Percentiles rank a stretch among this genome's conserved stretches.
Evolutionary conservation across 1,140 invertebrate genomes (phyloP).

Genomic region (Argopecten irradians): DNA sequence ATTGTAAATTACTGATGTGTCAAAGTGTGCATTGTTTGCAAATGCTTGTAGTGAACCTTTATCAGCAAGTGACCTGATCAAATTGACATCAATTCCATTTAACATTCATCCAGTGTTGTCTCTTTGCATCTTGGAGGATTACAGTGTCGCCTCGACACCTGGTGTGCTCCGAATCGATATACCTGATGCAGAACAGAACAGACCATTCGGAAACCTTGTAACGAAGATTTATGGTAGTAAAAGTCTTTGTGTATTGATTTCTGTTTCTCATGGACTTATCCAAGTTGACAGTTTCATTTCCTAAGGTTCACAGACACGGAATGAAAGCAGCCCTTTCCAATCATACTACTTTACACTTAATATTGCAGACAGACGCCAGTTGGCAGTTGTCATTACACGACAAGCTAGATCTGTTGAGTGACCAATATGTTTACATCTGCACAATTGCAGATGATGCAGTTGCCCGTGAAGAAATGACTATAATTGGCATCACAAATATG

Average conservation of each 20-base stretch:
- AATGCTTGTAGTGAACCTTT: background rate
- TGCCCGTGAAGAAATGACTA: too few species aligned
- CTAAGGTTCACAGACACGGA: background rate
- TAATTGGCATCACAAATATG: too few species aligned
- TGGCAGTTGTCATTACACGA: background rate
- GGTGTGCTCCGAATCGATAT: background rate
- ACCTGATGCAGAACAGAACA: background rate
- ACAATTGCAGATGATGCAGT: too few species aligned
- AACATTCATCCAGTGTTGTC: background rate
- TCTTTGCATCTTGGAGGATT: background rate
- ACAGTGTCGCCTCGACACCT: background rate
- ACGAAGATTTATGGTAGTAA: background rate
- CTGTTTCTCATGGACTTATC: background rate
- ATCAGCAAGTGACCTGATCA: background rate
- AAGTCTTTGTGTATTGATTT: background rate
- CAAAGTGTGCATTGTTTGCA: background rate
- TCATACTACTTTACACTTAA: background rate
- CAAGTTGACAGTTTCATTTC: constrained; percentile 2
- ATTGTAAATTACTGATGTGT: too few species aligned
- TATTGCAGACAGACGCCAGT: background rate
- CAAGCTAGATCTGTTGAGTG: too few species aligned
- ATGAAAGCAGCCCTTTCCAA: background rate
- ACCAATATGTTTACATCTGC: too few species aligned
- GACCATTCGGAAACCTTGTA: background rate
- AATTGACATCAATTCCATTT: background rate